Conservation (phyloP, 2,888 invertebrate genomes). For the Acanthoscelides obtectus region DNA sequence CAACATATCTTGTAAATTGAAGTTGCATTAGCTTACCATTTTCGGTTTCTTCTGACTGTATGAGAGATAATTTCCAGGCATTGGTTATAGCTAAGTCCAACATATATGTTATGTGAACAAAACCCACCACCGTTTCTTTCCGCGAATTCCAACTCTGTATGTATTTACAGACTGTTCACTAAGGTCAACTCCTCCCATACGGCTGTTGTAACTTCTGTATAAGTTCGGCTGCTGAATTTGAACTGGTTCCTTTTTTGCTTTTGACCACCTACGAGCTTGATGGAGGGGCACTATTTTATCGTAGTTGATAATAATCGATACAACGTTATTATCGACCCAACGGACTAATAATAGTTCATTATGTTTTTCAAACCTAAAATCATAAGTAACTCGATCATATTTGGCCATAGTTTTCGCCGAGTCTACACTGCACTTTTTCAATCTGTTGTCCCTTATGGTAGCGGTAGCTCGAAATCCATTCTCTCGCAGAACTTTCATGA, state of each 20-base stretch:
- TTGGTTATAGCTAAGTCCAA: not conserved
- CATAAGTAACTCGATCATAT: too few species aligned
- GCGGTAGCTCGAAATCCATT: conserved; percentile 4
- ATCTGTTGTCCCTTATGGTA: too few species aligned
- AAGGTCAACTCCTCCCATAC: not conserved
- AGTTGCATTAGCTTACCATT: not conserved
- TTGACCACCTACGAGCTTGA: not conserved
- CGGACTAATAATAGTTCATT: too few species aligned
- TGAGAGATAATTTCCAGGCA: not conserved
- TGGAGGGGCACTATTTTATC: too few species aligned
- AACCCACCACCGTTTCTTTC: not conserved
- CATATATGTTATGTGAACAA: not conserved
- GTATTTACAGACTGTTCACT: not conserved
- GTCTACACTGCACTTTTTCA: too few species aligned
- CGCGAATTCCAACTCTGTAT: not conserved
- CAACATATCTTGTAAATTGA: not conserved
- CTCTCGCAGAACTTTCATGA: not conserved
- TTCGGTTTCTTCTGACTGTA: not conserved
- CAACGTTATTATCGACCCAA: not conserved
- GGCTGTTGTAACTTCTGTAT: not conserved
- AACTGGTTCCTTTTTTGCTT: not conserved
- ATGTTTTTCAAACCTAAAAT: too few species aligned
- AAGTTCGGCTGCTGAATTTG: not conserved
- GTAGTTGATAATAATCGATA: not conserved
- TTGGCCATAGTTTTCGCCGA: too few species aligned